Base-by-base conservation (phyloP, 2,113 vertebrate genomes). In the Epinephelus moara region DNA sequence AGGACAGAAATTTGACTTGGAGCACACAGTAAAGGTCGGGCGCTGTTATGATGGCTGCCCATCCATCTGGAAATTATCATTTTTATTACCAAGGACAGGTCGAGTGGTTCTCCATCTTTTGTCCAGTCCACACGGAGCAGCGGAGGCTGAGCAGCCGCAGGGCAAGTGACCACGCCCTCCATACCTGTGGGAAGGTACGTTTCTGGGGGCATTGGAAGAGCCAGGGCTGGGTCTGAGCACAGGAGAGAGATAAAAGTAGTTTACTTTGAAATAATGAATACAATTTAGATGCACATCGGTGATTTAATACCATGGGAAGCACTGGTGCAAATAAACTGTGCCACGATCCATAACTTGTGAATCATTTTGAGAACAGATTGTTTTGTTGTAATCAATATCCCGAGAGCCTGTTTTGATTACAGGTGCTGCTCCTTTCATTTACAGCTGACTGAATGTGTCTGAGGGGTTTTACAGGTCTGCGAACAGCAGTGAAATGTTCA, bases 61-160 rank as follows among this genome's bases (percentile, higher is more conserved):
- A 0, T 15, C 30, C 11, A 40, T 47, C 15, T 67, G 57, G 40
- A 49, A 40, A 30, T 62, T 0, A 27, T 63, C 37, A 47, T 47
- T 40, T 47, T 75, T 13, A 88, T 89, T 91, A 99, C 98, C 96
- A 96, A 95, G 75, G 94, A 94, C 68, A 98, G 91, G 80, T 97
- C 95, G 23, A 99, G 90, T 0, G 94, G 92, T 56, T 78, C 92
- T 21, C 97, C 97, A 0, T 99, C 97, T 84, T 97, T 97, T 0
- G 94, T 97, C 98, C 98, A 99, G 77, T 91, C 95, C 81, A 99
- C 95, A 0, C 90, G 96, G 30, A 97, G 95, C 74, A 99, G 91
- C 0, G 97, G 97, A 0, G 98, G 98, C 19, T 97, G 95, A 86
- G 98, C 96, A 2, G 92, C 85, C 61, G 82, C 74, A 0, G 97